These are phyloP conservation scores for Eupithecia inturbata DNA, from an alignment of 2,888 invertebrate genomes.

Conservation along the genomic window DNA sequence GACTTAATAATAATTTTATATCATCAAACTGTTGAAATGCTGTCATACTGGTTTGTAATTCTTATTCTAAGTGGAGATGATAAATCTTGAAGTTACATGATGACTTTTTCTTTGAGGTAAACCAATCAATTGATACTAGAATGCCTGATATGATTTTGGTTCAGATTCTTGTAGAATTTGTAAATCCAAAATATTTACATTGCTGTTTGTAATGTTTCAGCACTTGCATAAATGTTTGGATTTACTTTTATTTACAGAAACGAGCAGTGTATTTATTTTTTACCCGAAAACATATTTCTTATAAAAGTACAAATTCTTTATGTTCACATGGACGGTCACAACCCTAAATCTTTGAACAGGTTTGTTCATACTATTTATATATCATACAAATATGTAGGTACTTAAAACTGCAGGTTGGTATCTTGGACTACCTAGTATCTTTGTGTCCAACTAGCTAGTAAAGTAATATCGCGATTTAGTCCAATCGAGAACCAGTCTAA, in stretches of 20 bases:
- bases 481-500: neutral
- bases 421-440: neutral
- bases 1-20: conserved; percentile 42
- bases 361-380: too few relatives aligned
- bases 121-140: neutral
- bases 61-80: conserved; percentile 34
- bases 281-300: neutral
- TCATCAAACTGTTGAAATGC: conserved; percentile 32
- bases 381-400: too few relatives aligned
- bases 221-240: neutral
- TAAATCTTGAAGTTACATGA: conserved; percentile 34
- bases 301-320: neutral
- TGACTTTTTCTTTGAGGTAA: conserved; percentile 26
- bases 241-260: neutral
- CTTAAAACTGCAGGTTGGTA: too few relatives aligned
- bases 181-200: neutral
- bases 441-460: too few relatives aligned
- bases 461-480: neutral
- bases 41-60: conserved; percentile 32
- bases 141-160: too few relatives aligned
- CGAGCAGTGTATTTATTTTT: neutral
- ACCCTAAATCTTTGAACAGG: too few relatives aligned
- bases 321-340: too few relatives aligned
- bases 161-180: too few relatives aligned
- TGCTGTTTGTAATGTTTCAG: neutral